These are phyloP conservation scores for Amblyopsis rosae DNA, from an alignment of 2,113 vertebrate genomes.

Conservation along the genomic window DNA sequence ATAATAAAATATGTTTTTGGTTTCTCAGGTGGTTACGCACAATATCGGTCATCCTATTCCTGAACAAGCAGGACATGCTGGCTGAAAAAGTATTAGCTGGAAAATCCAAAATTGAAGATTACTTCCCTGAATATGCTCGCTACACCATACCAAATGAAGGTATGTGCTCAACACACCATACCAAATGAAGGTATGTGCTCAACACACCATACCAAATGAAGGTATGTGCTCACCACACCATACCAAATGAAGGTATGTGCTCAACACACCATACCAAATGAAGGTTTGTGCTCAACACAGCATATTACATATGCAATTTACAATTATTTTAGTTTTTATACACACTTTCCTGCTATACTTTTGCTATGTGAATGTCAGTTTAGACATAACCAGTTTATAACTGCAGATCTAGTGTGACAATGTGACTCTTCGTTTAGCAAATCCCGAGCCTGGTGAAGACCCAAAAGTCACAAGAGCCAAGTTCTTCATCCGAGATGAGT, in stretches of 20 bases:
- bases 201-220: not conserved
- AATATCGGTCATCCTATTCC: constrained; percentile 97
- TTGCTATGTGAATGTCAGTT: too few relatives aligned
- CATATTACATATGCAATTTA: too few relatives aligned
- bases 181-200: constrained; percentile 89
- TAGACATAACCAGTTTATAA: too few relatives aligned
- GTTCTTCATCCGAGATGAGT: constrained; percentile 98
- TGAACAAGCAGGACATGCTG: constrained; percentile 99
- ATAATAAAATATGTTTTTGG: not conserved
- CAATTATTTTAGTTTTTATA: too few relatives aligned
- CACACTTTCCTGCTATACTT: too few relatives aligned
- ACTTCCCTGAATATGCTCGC: constrained; percentile 95
- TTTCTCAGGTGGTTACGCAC: constrained; percentile 92
- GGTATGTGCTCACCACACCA: not conserved
- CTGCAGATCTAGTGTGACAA: too few relatives aligned
- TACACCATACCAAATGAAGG: constrained; percentile 98
- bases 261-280: not conserved
- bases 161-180: constrained; percentile 67
- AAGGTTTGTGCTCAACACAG: constrained; percentile 8
- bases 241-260: too few relatives aligned
- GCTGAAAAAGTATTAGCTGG: constrained; percentile 99
- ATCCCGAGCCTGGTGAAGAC: constrained; percentile 94
- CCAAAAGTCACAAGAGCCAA: constrained; percentile 98
- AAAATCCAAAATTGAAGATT: constrained; percentile 99
- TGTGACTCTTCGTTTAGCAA: constrained; percentile 72